Conservation (phyloP, 1,140 invertebrate species). For the Megathymus violae region DNA sequence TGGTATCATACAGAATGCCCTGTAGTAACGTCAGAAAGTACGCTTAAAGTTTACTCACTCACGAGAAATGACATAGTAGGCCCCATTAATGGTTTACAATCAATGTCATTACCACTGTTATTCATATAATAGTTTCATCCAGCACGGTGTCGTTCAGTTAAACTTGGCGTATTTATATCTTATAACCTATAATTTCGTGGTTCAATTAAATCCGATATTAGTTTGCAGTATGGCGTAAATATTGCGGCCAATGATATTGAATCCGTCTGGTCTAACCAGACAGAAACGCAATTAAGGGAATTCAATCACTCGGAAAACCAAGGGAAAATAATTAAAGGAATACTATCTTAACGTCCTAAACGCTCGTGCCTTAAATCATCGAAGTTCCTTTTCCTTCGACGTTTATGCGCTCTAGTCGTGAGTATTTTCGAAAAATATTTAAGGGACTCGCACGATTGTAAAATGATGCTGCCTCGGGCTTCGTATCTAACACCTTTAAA, state of each 20-base stretch:
- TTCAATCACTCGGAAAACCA: conserved; percentile 66
- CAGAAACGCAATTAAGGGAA: conserved; percentile 68
- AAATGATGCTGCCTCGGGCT: conserved; percentile 6
- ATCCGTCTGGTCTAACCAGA: conserved; percentile 55
- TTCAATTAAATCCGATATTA: conserved; percentile 18
- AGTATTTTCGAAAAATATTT: conserved; percentile 26
- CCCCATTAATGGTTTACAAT: too few relatives aligned
- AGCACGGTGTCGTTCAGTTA: too few relatives aligned
- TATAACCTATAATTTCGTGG: conserved; percentile 3
- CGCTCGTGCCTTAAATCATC: conserved; percentile 57
- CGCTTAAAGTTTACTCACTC: too few relatives aligned
- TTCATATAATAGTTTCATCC: too few relatives aligned
- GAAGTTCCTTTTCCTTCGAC: conserved; percentile 33
- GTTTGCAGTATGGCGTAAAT: conserved; percentile 16
- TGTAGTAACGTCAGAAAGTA: too few relatives aligned
- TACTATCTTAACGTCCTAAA: conserved; percentile 58
- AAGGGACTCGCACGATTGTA: background rate
- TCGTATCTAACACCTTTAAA: background rate
- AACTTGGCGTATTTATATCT: background rate
- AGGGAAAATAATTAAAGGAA: conserved; percentile 68
- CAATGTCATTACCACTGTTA: too few relatives aligned
- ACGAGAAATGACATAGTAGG: too few relatives aligned
- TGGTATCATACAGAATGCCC: too few relatives aligned
- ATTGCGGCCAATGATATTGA: conserved; percentile 43
- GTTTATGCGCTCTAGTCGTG: conserved; percentile 26